phyloP scores from a whole-genome alignment of 2,888 invertebrate species.

The Coecobrya sp. region DNA sequence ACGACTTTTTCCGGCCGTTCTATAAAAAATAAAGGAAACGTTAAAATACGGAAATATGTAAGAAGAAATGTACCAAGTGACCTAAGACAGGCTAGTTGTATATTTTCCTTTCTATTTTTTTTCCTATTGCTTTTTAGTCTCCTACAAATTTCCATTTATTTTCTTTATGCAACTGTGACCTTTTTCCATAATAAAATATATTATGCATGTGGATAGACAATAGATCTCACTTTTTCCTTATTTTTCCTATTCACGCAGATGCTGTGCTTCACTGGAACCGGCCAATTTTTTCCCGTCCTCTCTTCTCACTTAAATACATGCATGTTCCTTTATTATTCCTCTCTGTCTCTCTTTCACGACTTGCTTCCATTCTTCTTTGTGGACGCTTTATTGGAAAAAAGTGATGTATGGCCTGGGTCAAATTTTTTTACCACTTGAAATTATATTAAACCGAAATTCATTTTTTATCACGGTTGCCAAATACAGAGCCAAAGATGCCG shows the following conservation, averaged over 20 bases:
- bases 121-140: background rate
- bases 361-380: slow-evolving; percentile 76
- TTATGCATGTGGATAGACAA: slow-evolving; percentile 37
- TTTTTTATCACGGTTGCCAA: slow-evolving; percentile 72
- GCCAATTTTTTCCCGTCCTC: slow-evolving; percentile 69
- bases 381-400: slow-evolving; percentile 80
- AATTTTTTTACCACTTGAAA: slow-evolving; percentile 81
- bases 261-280: slow-evolving; percentile 62
- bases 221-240: slow-evolving; percentile 15
- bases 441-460: slow-evolving; percentile 78
- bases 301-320: slow-evolving; percentile 47
- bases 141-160: background rate
- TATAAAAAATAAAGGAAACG: no score
- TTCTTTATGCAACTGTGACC: slow-evolving; percentile 75
- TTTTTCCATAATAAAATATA: slow-evolving; percentile 38
- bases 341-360: slow-evolving; percentile 61
- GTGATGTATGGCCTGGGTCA: slow-evolving; percentile 82
- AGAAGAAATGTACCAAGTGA: no score
- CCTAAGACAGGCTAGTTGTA: background rate
- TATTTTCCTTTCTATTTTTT: slow-evolving; percentile 13
- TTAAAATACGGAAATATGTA: no score
- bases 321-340: slow-evolving; percentile 4
- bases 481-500: slow-evolving; percentile 45
- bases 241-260: slow-evolving; percentile 71
- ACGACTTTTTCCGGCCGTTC: no score